Base-by-base conservation (phyloP, 2,888 invertebrate species). In the Hirtodrosophila confusa region DNA sequence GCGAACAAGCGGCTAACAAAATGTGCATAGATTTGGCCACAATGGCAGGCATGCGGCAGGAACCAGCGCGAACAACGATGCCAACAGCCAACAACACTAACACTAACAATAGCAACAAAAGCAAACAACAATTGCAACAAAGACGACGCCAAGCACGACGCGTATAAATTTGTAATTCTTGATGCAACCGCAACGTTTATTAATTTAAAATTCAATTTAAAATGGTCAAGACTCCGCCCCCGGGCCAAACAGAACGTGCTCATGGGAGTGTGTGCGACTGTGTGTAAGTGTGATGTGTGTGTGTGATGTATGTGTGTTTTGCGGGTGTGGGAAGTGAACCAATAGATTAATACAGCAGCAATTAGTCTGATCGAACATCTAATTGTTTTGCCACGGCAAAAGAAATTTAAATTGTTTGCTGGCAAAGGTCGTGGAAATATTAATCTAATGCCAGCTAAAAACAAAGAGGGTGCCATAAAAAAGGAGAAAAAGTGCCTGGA, bases 161-260 rank as follows among this genome's bases (percentile, higher is more conserved):
- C 75, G 60, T 78, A 88, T 88, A 88, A 89, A 89, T 89, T 89
- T 89, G 89, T 89, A 80, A 89, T 88, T 80, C 85, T 73, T 82
- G 87, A 80, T 78, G 85, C 72, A 80, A 70, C 89, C 88, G 69
- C 82, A 85, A 78, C 87, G 78, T 87, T 89, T 89, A 88, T 88
- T 89, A 89, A 89, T 88, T 88, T 89, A 86, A 88, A 88, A 88
- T 89, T 88, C 89, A 88, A 89, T 89, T 88, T 89, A 70, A 82
- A 78, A 82, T 88, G 84, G 80, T 78, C 86, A 83, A 71, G 80
- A 54, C 56, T 43, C 8, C 31, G 45, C 40, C 36, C 33, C 45
- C 10, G 24, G 50, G 47, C 45, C 61, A 44, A 17, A 1, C 51
- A 55, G 44, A 55, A 57, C 61, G 64, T 62, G 70, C 48, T 45